These are phyloP conservation scores for Protobothrops flavoviridis DNA, from an alignment of 2,113 vertebrate species.

Conservation along the genomic window DNA sequence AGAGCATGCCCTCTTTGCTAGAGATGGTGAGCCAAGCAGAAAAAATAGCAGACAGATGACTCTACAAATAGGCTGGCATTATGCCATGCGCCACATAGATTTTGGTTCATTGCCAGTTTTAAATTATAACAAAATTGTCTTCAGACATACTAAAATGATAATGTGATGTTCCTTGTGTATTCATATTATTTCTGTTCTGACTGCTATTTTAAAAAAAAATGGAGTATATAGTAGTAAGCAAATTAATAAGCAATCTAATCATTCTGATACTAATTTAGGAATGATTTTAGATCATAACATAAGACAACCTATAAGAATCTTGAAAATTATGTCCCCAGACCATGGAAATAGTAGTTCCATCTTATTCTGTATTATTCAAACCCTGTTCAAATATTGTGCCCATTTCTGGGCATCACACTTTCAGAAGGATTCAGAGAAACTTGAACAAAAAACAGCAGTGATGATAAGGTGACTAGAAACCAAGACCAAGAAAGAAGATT, in stretches of 20 bases:
- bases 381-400: neutral
- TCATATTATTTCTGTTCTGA: neutral
- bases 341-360: neutral
- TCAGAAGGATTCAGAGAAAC: neutral
- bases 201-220: neutral
- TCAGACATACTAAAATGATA: neutral
- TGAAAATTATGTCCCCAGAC: neutral
- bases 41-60: neutral
- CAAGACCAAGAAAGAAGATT: neutral
- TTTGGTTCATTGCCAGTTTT: neutral
- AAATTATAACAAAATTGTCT: neutral
- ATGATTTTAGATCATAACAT: neutral
- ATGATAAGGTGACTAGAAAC: no score
- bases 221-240: neutral
- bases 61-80: neutral
- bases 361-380: neutral
- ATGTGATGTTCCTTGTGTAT: neutral
- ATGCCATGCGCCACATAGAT: neutral
- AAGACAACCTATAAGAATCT: neutral
- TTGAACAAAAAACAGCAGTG: neutral
- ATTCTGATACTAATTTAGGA: neutral
- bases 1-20: neutral
- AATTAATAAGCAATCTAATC: neutral
- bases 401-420: neutral
- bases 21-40: neutral